Base-by-base conservation (phyloP, 2,888 invertebrate species). In the Metalampra italica region DNA sequence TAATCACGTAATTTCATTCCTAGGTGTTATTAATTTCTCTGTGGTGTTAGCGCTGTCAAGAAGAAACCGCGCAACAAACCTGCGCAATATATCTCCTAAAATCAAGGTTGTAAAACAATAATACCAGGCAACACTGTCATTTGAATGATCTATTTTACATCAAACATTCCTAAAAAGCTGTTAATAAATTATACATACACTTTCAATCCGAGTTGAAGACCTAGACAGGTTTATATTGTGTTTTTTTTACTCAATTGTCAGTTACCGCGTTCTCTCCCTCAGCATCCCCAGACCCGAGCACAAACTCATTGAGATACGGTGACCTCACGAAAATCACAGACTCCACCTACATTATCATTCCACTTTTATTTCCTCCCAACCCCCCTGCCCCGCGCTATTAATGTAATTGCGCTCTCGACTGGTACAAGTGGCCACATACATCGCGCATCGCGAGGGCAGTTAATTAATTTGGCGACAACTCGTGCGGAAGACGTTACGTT, bases 221-320 rank as follows among this genome's bases (percentile, higher is more conserved):
- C n/a, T n/a, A n/a, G n/a, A n/a, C n/a, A n/a, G n/a, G n/a, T n/a
- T n/a, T n/a, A n/a, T n/a, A n/a, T n/a, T n/a, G n/a, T n/a, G n/a
- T n/a, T 32, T 11, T 32, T 9, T 9, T 32, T 32, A 32, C 8
- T 30, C 8, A 32, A 32, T 32, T 32, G 29, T 37, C 43, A 52
- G 47, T 32, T 57, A 51, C 55, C 40, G 29, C 41, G 13, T 60
- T 45, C 46, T 40, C 15, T 11, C 14, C 44, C 39, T 14, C 39
- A 36, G 40, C 45, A 51, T 37, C 37, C 7, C 36, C n/a, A 22
- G 13, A 11, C 34, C 32, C 11, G 15, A 30, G 41, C 34, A 14
- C 43, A 43, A 51, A 55, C 70, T 77, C 79, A 84, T 78, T 78
- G 75, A 67, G 78, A 88, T 80, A 69, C 88, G 71, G 76, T 75